These are phyloP conservation scores for Cuculus canorus DNA, from an alignment of 2,797 vertebrate species.

Conservation along the genomic window DNA sequence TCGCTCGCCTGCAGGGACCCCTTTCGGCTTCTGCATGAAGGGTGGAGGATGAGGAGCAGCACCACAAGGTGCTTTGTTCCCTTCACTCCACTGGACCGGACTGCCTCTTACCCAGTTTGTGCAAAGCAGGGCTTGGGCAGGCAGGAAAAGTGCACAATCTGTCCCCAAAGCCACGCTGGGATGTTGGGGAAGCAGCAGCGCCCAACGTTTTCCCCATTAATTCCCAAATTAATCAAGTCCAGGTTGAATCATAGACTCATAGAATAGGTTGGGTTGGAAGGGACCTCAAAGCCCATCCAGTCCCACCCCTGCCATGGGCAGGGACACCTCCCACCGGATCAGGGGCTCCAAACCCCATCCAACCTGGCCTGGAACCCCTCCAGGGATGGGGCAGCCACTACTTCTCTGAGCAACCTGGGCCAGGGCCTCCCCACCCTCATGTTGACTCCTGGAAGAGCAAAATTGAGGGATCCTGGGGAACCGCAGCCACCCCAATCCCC, in stretches of 20 bases:
- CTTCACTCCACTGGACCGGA: background rate
- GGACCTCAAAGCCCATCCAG: too few relatives aligned
- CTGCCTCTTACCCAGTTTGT: background rate
- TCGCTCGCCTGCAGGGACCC: accelerated
- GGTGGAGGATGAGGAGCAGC: background rate
- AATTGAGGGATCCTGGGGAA: too few relatives aligned
- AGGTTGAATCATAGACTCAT: too few relatives aligned
- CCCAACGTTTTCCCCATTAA: background rate
- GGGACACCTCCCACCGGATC: too few relatives aligned
- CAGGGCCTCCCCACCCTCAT: too few relatives aligned
- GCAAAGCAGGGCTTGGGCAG: accelerated
- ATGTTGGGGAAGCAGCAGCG: background rate
- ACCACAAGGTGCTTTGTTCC: accelerated
- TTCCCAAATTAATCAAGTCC: accelerated
- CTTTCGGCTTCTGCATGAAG: background rate
- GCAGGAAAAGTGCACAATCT: accelerated
- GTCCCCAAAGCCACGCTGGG: background rate
- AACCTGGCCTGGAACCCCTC: too few relatives aligned
- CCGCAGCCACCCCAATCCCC: too few relatives aligned
- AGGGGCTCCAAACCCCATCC: too few relatives aligned
- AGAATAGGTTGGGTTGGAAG: too few relatives aligned
- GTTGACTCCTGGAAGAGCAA: background rate
- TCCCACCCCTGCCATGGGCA: too few relatives aligned
- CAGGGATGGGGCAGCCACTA: too few relatives aligned
- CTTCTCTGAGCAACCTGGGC: too few relatives aligned